These are phyloP conservation scores for Vidua macroura DNA, from an alignment of 2,113 vertebrate species.

Conservation along the genomic window DNA sequence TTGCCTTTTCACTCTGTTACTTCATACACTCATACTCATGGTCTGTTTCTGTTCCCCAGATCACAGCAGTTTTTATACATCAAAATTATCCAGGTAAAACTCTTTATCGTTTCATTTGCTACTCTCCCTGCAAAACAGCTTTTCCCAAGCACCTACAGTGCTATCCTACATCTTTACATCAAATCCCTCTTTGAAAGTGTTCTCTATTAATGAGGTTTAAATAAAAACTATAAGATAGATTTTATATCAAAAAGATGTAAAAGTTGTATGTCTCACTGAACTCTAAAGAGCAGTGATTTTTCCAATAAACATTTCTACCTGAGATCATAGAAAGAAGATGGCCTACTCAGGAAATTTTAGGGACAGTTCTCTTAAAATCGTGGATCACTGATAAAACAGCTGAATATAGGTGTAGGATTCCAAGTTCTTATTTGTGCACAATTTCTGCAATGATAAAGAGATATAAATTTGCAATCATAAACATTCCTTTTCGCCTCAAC, in stretches of 20 bases:
- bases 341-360: neutral
- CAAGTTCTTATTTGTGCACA: neutral
- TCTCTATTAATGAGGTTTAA: neutral
- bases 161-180: neutral
- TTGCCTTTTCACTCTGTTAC: neutral
- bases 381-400: neutral
- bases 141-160: neutral
- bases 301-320: neutral
- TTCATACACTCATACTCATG: neutral
- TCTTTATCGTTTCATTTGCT: neutral
- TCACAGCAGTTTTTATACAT: neutral
- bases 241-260: neutral
- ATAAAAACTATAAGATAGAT: neutral
- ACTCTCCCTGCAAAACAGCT: neutral
- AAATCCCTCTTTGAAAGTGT: neutral
- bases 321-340: neutral
- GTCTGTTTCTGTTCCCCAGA: neutral
- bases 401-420: neutral
- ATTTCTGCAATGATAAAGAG: neutral
- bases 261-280: neutral
- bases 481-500: neutral
- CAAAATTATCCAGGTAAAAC: neutral
- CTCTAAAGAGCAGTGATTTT: neutral
- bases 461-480: neutral
- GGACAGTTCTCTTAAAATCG: neutral